Conservation (phyloP, 2,797 vertebrate genomes). For the Kryptopterus vitreolus region DNA sequence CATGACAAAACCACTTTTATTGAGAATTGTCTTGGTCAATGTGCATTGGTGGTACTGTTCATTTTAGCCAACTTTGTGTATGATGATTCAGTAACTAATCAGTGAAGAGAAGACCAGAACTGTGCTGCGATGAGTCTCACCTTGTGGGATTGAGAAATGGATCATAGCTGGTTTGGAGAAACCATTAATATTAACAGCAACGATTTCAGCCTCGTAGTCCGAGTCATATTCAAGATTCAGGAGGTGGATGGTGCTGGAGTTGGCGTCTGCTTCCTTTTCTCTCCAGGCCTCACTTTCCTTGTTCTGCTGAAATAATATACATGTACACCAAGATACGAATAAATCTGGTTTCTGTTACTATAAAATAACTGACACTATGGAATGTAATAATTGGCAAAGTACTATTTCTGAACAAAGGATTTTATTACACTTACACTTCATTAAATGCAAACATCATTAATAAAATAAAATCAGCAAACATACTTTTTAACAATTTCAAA, state of each 20-base stretch:
- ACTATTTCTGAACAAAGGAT: neutral
- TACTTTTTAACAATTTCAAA: too few species aligned
- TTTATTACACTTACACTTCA: neutral
- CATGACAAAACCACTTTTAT: neutral
- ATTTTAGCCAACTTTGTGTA: too few species aligned
- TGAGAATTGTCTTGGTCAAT: neutral
- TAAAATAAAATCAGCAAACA: neutral
- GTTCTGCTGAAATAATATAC: constrained; percentile 35
- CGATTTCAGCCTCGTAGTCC: constrained; percentile 55
- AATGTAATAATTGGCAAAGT: too few species aligned
- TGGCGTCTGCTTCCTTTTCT: constrained; percentile 41
- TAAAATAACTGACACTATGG: too few species aligned
- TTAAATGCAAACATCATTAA: neutral
- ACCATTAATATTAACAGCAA: constrained; percentile 55
- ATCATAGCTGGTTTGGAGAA: constrained; percentile 39
- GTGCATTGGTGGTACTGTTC: too few species aligned
- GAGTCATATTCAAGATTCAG: constrained; percentile 51
- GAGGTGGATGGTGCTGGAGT: constrained; percentile 50
- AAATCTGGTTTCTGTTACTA: too few species aligned
- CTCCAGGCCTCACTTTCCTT: constrained; percentile 52
- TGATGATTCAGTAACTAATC: neutral
- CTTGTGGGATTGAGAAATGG: constrained; percentile 53
- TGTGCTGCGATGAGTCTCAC: constrained; percentile 22
- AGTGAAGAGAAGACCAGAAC: neutral
- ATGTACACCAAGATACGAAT: neutral